A percentile compares a stretch with the other conserved stretches of the same genome.
These are phyloP conservation scores for Coranthus polyacanthus DNA, from an alignment of 2,797 vertebrate species.

Conservation along the genomic window DNA sequence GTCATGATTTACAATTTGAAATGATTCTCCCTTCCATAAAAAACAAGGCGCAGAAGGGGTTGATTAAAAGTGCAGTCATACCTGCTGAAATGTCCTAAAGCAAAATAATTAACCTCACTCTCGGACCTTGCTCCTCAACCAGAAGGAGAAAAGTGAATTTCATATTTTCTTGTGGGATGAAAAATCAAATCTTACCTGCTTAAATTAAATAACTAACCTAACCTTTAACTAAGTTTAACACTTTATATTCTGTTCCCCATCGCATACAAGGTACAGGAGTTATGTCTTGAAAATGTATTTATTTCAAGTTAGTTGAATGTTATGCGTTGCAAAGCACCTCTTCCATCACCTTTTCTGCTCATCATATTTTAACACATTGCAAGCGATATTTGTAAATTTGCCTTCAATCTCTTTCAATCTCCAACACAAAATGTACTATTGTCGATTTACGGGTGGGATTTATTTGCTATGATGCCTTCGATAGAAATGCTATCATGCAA, in stretches of 20 bases:
- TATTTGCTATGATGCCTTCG: slow-evolving; percentile 48
- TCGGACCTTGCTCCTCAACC: slow-evolving; percentile 37
- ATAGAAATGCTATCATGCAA: slow-evolving; percentile 45
- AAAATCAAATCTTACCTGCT: slow-evolving; percentile 38
- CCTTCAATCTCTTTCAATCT: slow-evolving; percentile 20
- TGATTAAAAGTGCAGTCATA: slow-evolving; percentile 2
- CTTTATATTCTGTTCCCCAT: slow-evolving; percentile 1
- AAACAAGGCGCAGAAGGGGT: not conserved
- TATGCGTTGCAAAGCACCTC: not conserved
- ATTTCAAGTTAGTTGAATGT: not conserved
- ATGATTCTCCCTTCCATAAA: not conserved
- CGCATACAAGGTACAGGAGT: not conserved
- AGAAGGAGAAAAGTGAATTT: slow-evolving; percentile 44
- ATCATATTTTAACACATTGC: slow-evolving; percentile 12
- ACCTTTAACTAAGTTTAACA: slow-evolving; percentile 19
- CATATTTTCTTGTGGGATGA: slow-evolving; percentile 11
- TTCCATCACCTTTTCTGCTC: slow-evolving; percentile 15
- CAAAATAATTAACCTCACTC: slow-evolving; percentile 39
- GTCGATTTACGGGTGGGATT: slow-evolving; percentile 39
- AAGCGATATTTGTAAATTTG: slow-evolving; percentile 33
- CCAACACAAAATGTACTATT: slow-evolving; percentile 7
- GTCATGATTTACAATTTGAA: slow-evolving; percentile 23
- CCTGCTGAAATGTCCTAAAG: slow-evolving; percentile 23
- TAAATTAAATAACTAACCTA: slow-evolving; percentile 54
- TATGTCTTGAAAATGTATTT: too few species aligned